Evolutionary conservation across 2,113 vertebrate genomes (phyloP).

Genomic region (Aptenodytes forsteri): DNA sequence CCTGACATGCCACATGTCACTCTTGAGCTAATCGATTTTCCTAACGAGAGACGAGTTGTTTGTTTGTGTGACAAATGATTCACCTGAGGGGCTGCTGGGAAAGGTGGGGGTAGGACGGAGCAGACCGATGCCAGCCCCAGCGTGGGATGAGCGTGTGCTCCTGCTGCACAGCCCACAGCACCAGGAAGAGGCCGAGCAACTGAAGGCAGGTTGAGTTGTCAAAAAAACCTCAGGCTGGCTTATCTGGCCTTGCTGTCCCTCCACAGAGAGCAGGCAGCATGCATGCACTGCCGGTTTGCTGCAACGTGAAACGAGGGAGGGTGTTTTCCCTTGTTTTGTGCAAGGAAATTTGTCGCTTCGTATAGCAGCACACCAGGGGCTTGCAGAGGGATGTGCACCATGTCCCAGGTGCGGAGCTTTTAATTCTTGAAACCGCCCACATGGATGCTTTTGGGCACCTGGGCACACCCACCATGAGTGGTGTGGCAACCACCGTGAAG

Average conservation of each 20-base stretch:
- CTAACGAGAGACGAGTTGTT: background rate
- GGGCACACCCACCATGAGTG: background rate
- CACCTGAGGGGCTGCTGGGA: background rate
- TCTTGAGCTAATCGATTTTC: background rate
- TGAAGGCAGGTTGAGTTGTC: background rate
- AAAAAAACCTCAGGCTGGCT: background rate
- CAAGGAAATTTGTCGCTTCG: background rate
- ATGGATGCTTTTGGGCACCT: background rate
- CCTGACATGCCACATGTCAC: background rate
- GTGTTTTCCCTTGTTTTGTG: background rate
- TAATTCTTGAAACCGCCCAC: background rate
- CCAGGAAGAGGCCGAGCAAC: background rate
- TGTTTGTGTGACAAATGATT: conserved; percentile 14
- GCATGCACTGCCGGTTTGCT: fast-evolving
- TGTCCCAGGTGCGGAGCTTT: background rate
- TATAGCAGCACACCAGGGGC: background rate
- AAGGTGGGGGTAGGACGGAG: background rate
- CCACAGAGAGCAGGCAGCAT: fast-evolving
- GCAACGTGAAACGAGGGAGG: background rate
- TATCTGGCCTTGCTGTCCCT: background rate
- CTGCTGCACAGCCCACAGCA: background rate
- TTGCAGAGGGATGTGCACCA: background rate
- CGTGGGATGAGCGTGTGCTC: background rate
- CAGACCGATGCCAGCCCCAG: fast-evolving
- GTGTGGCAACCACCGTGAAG: background rate